These are phyloP conservation scores for Leuciscus waleckii DNA, from an alignment of 2,797 vertebrate genomes.

Conservation along the genomic window DNA sequence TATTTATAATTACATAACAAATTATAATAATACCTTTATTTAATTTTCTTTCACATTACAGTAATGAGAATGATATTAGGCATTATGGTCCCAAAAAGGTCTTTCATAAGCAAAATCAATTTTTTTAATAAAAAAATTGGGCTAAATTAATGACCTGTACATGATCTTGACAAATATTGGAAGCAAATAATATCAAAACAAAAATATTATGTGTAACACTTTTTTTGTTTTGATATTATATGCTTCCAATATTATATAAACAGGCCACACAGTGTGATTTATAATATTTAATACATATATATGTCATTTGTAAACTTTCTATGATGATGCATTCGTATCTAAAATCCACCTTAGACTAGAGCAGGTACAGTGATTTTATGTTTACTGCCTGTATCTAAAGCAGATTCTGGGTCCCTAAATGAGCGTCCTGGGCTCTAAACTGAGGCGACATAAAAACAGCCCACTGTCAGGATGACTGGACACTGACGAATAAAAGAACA, in stretches of 20 bases:
- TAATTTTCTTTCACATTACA: not conserved
- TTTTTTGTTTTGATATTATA: too few relatives aligned
- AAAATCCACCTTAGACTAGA: conserved; percentile 2
- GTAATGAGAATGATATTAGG: not conserved
- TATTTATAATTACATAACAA: not conserved
- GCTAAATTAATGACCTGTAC: not conserved
- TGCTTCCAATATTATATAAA: too few relatives aligned
- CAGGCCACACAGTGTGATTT: too few relatives aligned
- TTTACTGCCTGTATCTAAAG: not conserved
- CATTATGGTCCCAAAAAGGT: not conserved
- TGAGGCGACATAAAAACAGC: conserved; percentile 12
- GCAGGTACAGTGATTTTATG: not conserved
- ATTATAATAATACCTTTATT: too few relatives aligned
- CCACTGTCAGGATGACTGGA: conserved; percentile 7
- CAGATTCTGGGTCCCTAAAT: conserved; percentile 12
- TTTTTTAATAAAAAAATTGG: not conserved
- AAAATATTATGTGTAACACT: too few relatives aligned
- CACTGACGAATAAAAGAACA: conserved; percentile 9
- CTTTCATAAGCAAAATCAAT: not conserved
- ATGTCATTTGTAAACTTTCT: not conserved
- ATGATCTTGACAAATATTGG: not conserved
- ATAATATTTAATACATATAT: not conserved
- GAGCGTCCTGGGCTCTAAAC: conserved; percentile 15
- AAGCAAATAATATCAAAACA: not conserved
- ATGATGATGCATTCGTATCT: not conserved